Percentiles rank a stretch among this genome's conserved stretches.
phyloP scores from a whole-genome alignment of 2,888 invertebrate genomes.

The Cryptocephalus primarius region DNA sequence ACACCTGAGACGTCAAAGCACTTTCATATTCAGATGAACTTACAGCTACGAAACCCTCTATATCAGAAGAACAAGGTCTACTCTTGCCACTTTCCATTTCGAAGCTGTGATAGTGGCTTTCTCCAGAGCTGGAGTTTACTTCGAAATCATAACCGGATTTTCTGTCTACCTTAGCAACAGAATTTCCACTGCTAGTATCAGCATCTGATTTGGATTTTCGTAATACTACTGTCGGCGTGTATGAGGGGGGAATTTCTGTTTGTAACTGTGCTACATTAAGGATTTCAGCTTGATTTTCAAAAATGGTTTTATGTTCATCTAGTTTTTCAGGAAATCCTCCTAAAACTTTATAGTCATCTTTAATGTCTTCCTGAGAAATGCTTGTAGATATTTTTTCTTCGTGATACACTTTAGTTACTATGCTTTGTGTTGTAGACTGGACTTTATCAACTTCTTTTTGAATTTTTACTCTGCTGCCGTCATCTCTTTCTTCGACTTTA shows the following conservation, averaged over 20 bases:
- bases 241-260: conserved; percentile 20
- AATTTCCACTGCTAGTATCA: conserved; percentile 33
- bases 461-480: conserved; percentile 19
- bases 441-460: conserved; percentile 16
- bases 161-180: conserved; percentile 44
- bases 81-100: conserved; percentile 63
- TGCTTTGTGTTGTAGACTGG: conserved; percentile 11
- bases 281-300: conserved; percentile 10
- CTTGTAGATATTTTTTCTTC: conserved; percentile 19
- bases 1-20: conserved; percentile 68
- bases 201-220: conserved; percentile 32
- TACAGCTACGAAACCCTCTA: conserved; percentile 69
- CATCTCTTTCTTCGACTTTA: conserved; percentile 21
- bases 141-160: conserved; percentile 71
- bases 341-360: too few species aligned
- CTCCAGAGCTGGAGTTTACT: conserved; percentile 76
- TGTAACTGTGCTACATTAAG: conserved; percentile 3
- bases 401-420: conserved; percentile 16
- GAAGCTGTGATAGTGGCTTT: conserved; percentile 81
- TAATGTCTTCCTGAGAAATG: too few species aligned
- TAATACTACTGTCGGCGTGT: conserved; percentile 26
- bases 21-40: conserved; percentile 82
- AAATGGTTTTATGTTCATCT: conserved; percentile 27
- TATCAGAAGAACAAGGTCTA: conserved; percentile 76
- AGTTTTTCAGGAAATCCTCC: conserved; percentile 10